Base-by-base conservation (phyloP, 2,113 vertebrate genomes). In the Engraulis encrasicolus region DNA sequence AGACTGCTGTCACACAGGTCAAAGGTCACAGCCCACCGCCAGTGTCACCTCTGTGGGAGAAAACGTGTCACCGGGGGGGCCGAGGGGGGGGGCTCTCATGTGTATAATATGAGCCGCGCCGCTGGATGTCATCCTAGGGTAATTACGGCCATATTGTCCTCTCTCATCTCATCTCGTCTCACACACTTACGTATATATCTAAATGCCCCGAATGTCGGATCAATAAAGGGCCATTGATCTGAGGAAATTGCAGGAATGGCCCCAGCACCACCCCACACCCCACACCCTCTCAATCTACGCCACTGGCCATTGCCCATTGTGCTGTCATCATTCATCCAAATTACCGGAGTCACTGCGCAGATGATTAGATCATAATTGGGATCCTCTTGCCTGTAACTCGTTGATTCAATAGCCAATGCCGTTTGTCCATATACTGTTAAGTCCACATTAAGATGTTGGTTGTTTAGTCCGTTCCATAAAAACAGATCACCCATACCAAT, bases 1-100 rank as follows among this genome's bases (percentile, higher is more conserved):
- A 48, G 23, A 5, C n/a, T 48, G 34, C 82, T 89, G 81, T 85
- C 52, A 88, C 48, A 50, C 81, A 50, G 79, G 78, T 45, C 83
- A 80, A 37, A 66, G 58, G 23, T 66, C 58, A 66, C 58, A 23
- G 23, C 11, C 9, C 23, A 9, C 14, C n/a, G 50, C 15, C n/a
- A 17, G 18, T 20, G n/a, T 14, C n/a, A 6, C 20, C 54, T 61
- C 54, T 23, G 1, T 23, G 9, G 31, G 23, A 31, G 11, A n/a
- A n/a, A n/a, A n/a, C n/a, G n/a, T n/a, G n/a, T n/a, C n/a, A n/a
- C n/a, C n/a, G n/a, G n/a, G n/a, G n/a, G n/a, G n/a, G n/a, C n/a
- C n/a, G n/a, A n/a, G n/a, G n/a, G n/a, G n/a, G n/a, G n/a, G n/a
- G n/a, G n/a, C n/a, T n/a, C n/a, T n/a, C n/a, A n/a, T n/a, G n/a